Evolutionary conservation across 1,140 invertebrate genomes (phyloP).

Genomic region (Caenorhabditis tropicalis): DNA sequence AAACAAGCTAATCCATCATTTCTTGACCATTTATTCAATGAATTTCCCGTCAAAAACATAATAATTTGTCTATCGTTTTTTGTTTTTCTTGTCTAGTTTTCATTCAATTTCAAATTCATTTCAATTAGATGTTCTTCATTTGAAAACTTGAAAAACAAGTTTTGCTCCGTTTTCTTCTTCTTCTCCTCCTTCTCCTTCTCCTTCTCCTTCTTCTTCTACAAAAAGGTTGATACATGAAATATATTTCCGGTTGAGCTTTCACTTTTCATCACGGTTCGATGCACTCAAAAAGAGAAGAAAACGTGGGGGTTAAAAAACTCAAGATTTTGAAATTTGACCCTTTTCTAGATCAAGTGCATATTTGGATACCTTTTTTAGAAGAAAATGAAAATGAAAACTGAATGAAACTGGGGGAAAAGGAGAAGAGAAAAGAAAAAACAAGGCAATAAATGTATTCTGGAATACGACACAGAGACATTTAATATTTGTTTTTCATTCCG

Average conservation of each 20-base stretch:
- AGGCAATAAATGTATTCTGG: slow-evolving; percentile 31
- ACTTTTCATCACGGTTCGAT: slow-evolving; percentile 18
- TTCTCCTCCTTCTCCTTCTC: neutral
- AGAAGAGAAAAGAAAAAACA: neutral
- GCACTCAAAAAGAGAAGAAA: neutral
- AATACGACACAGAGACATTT: neutral
- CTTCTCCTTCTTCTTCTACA: neutral
- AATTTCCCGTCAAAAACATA: slow-evolving; percentile 10
- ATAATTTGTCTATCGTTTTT: neutral
- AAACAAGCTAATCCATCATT: slow-evolving; percentile 28
- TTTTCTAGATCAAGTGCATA: neutral
- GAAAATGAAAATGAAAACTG: neutral
- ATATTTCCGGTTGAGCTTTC: slow-evolving; percentile 38
- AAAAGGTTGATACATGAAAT: neutral
- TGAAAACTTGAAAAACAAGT: neutral
- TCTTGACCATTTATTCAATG: neutral
- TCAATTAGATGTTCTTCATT: neutral
- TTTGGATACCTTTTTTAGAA: neutral
- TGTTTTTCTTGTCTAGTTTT: neutral
- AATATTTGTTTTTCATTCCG: slow-evolving; percentile 21
- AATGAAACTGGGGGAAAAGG: neutral
- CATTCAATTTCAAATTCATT: neutral
- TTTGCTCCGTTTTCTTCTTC: neutral
- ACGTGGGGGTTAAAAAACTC: neutral
- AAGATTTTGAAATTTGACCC: neutral